A percentile compares a stretch with the other conserved stretches of the same genome.
Conservation (phyloP, 2,888 invertebrate species). For the Thysanoteuthis rhombus region DNA sequence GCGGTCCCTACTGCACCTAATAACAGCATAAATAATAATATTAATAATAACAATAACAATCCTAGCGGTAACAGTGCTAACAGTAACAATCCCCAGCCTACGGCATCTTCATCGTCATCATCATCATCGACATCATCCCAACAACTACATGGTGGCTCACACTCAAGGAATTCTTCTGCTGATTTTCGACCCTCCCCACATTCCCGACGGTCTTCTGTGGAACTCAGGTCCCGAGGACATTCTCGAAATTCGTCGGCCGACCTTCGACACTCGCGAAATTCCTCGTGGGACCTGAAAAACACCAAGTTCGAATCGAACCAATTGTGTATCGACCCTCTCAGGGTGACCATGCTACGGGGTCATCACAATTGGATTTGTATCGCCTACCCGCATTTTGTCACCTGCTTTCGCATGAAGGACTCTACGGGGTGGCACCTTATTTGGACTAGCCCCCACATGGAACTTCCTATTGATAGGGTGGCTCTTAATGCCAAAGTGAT, state of each 20-base stretch:
- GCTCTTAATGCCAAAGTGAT: slow-evolving; percentile 80
- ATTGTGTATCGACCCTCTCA: slow-evolving; percentile 49
- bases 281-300: slow-evolving; percentile 28
- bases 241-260: slow-evolving; percentile 26
- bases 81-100: neutral
- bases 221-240: neutral
- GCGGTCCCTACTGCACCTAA: neutral
- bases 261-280: slow-evolving; percentile 23
- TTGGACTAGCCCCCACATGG: slow-evolving; percentile 92
- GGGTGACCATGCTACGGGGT: slow-evolving; percentile 71
- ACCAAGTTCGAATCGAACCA: slow-evolving; percentile 12
- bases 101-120: neutral
- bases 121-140: neutral
- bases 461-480: slow-evolving; percentile 87
- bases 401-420: slow-evolving; percentile 94
- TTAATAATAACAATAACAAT: neutral
- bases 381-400: slow-evolving; percentile 94
- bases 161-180: slow-evolving; percentile 25
- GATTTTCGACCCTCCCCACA: neutral
- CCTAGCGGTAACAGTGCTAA: neutral
- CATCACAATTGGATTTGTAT: slow-evolving; percentile 98
- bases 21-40: neutral
- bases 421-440: slow-evolving; percentile 96
- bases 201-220: slow-evolving; percentile 25
- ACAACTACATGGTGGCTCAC: neutral